Conservation (phyloP, 1,140 invertebrate species). For the Euborellia annulipes region DNA sequence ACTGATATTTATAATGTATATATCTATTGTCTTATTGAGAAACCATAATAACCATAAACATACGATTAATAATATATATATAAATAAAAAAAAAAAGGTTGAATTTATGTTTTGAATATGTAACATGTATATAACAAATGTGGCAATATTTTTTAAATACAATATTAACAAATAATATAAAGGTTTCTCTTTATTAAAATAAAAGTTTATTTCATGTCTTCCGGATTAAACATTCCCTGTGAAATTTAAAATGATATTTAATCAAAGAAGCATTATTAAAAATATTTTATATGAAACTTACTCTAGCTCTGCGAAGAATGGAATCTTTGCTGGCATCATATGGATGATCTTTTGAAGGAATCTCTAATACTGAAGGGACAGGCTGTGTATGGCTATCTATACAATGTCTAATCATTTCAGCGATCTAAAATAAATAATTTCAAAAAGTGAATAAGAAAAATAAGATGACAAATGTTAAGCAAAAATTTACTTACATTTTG, state of each 20-base stretch:
- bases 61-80: no score
- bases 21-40: no score
- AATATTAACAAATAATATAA: no score
- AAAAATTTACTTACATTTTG: conserved; percentile 58
- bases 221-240: conserved; percentile 75
- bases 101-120: no score
- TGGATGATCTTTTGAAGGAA: conserved; percentile 98
- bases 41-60: no score
- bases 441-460: conserved; percentile 8
- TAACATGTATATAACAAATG: no score
- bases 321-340: conserved; percentile 98
- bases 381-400: conserved; percentile 88
- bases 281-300: conserved; percentile 24
- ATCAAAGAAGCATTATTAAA: conserved; percentile 7
- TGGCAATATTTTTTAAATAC: no score
- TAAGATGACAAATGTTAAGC: conserved; percentile 7
- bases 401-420: conserved; percentile 92
- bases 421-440: conserved; percentile 41
- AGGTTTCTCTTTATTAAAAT: no score
- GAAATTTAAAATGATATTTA: conserved; percentile 32
- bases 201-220: conserved; percentile 39
- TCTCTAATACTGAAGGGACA: conserved; percentile 93
- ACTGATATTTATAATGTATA: no score
- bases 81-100: no score
- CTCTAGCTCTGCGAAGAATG: conserved; percentile 84